Base-by-base conservation (phyloP, 1,140 invertebrate species). In the Bombus superbus region DNA sequence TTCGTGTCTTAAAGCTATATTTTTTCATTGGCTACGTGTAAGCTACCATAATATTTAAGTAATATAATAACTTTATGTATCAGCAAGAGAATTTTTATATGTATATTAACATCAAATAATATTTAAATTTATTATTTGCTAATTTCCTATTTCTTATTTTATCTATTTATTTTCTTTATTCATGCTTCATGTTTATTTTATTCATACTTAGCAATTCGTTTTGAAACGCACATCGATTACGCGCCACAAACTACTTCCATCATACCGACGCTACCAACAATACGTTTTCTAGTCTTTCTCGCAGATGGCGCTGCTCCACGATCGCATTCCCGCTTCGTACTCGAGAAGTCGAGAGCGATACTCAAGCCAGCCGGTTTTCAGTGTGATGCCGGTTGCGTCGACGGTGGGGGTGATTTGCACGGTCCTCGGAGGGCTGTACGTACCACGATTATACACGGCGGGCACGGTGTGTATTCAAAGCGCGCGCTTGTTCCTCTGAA, bases 351-450 rank as follows among this genome's bases (percentile, higher is more conserved):
- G 32, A 15, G 40, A 68, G 57, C 25, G 18, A 62, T 53, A 69
- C 47, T 53, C 62, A 76, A 64, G 57, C 68, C 62, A 69, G 38
- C 73, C 86, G 88, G 79, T 90, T 91, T 87, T 91, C 91, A 92
- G 90, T 91, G 66, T 80, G 86, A 87, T 82, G 91, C 88, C 91
- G 91, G 90, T 91, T 85, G 74, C 76, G 86, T 71, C 79, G 64
- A 85, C 82, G 87, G 89, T 87, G 88, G 90, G 87, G 91, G 77
- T 88, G 89, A 73, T 85, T 78, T 72, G 86, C 78, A 68, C 68
- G 83, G 57, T 78, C 35, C 81, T 53, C 53, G 32, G 66, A 91
- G 85, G 44, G 71, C 68, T 47, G 62, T 82, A 66, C 71, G 62
- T 74, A 79, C 32, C 74, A 66, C 78, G 73, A 62, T 90, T 73